Percentiles rank a stretch among this genome's conserved stretches.
Evolutionary conservation across 2,888 invertebrate genomes (phyloP).

Genomic region (Mayetiola destructor): DNA sequence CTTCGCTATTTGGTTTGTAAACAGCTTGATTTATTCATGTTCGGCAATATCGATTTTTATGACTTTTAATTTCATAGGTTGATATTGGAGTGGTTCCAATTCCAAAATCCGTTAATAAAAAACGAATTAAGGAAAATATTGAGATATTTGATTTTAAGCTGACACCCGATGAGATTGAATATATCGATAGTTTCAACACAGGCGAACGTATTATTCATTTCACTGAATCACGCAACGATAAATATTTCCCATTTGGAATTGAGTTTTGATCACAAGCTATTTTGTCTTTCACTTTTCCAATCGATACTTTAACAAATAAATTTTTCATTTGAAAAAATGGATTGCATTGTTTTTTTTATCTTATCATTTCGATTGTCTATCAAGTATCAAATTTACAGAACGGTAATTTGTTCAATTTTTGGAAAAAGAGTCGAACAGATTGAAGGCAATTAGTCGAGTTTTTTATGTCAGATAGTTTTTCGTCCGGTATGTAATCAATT

Average conservation of each 20-base stretch:
- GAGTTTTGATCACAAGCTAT: slow-evolving; percentile 22
- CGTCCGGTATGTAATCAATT: too few relatives aligned
- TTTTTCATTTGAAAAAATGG: too few relatives aligned
- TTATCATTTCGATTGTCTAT: too few relatives aligned
- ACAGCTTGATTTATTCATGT: neutral
- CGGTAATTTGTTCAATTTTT: too few relatives aligned
- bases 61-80: slow-evolving; percentile 23
- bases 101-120: slow-evolving; percentile 41
- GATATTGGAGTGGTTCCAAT: slow-evolving; percentile 40
- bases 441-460: too few relatives aligned
- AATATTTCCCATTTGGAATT: slow-evolving; percentile 32
- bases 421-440: too few relatives aligned
- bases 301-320: too few relatives aligned
- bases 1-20: slow-evolving; percentile 39
- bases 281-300: too few relatives aligned
- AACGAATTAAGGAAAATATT: slow-evolving; percentile 40
- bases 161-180: slow-evolving; percentile 36
- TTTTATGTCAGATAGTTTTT: too few relatives aligned
- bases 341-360: too few relatives aligned
- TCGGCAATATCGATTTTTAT: neutral
- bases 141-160: slow-evolving; percentile 44
- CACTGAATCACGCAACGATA: slow-evolving; percentile 24
- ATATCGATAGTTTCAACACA: slow-evolving; percentile 39
- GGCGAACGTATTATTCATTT: slow-evolving; percentile 26
- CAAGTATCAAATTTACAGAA: too few relatives aligned